Evolutionary conservation across 2,888 invertebrate species (phyloP).

Genomic region (Cryptus armator): DNA sequence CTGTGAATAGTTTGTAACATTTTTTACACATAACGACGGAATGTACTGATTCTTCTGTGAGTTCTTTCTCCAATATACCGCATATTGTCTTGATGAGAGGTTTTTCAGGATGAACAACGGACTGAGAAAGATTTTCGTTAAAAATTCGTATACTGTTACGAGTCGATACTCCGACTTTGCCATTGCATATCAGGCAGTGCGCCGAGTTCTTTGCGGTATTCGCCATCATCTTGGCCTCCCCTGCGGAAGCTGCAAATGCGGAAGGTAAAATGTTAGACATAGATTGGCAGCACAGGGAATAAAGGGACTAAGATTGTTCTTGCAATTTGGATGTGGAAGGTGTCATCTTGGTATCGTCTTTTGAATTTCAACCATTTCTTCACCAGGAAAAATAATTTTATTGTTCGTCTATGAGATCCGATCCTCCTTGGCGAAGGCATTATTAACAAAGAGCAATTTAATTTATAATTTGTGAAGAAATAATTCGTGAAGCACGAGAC

Average conservation of each 20-base stretch:
- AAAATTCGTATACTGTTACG: constrained; percentile 87
- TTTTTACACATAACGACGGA: constrained; percentile 89
- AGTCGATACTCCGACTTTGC: constrained; percentile 86
- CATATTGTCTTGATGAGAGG: constrained; percentile 84
- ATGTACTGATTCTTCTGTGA: constrained; percentile 86
- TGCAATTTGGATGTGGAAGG: neutral
- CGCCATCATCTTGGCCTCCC: constrained; percentile 78
- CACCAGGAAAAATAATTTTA: neutral
- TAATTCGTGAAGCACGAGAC: neutral
- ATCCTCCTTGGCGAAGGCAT: neutral
- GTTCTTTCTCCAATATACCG: constrained; percentile 85
- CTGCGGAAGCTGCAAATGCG: constrained; percentile 44
- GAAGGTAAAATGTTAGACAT: constrained; percentile 40
- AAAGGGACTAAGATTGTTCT: neutral
- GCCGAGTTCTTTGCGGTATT: constrained; percentile 80
- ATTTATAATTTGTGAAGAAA: neutral
- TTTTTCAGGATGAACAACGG: constrained; percentile 79
- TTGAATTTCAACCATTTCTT: neutral
- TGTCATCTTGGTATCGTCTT: neutral
- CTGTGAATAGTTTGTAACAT: constrained; percentile 88
- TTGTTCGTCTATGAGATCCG: neutral
- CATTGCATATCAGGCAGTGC: constrained; percentile 89
- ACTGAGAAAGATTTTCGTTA: constrained; percentile 77
- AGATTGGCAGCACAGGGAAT: neutral
- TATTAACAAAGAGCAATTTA: neutral